Percentiles rank a stretch among this genome's conserved stretches.
phyloP scores from a whole-genome alignment of 2,888 invertebrate genomes.

The Megalurothrips usitatus region DNA sequence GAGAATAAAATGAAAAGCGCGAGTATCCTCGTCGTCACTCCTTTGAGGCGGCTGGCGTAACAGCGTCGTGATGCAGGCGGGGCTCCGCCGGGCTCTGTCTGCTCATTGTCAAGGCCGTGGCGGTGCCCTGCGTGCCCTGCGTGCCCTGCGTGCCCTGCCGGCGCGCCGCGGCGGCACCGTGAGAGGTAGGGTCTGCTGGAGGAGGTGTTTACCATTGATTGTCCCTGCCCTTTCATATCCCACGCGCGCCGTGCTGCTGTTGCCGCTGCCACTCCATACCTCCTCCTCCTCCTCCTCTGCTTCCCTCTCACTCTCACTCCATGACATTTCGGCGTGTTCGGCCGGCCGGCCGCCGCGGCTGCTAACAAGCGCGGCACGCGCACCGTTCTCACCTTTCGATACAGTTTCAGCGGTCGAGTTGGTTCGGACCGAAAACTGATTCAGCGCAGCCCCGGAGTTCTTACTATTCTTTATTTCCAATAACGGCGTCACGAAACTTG shows the following conservation, averaged over 20 bases:
- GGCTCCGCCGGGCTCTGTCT: neutral
- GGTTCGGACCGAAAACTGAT: neutral
- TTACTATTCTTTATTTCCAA: too few species aligned
- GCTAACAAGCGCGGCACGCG: too few species aligned
- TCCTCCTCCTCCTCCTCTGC: neutral
- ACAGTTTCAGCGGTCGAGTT: too few species aligned
- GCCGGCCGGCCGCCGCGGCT: too few species aligned
- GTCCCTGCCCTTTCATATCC: too few species aligned
- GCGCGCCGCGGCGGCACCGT: neutral
- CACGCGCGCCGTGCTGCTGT: neutral
- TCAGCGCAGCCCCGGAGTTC: neutral
- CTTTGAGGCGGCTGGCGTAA: neutral
- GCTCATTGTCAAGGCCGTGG: neutral
- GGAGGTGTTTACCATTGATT: too few species aligned
- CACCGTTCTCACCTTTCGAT: neutral
- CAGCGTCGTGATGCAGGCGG: neutral
- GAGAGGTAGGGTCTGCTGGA: neutral
- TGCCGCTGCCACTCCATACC: neutral
- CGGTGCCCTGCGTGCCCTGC: neutral
- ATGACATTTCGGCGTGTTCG: neutral
- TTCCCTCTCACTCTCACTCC: neutral
- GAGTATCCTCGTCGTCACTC: too few species aligned
- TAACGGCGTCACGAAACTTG: too few species aligned
- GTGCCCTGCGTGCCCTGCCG: neutral
- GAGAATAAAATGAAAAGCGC: too few species aligned